Conservation (phyloP, 2,113 vertebrate genomes). For the Takifugu flavidus region DNA sequence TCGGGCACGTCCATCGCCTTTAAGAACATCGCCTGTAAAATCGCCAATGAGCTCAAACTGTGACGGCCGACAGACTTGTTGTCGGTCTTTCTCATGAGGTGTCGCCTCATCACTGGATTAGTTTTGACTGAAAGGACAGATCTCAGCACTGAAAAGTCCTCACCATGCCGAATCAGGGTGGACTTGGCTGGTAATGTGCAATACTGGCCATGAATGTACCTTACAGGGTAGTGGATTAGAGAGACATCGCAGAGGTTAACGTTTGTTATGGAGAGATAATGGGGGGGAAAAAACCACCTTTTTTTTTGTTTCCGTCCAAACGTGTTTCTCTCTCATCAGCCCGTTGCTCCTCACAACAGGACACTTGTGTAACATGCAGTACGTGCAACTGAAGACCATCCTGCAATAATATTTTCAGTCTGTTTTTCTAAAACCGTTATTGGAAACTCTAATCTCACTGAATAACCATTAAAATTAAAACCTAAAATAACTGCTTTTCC, state of each 20-base stretch:
- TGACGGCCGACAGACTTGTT: conserved; percentile 69
- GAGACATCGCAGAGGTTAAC: conserved; percentile 47
- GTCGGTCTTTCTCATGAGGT: conserved; percentile 41
- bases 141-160: conserved; percentile 59
- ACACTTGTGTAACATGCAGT: conserved; percentile 66
- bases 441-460: conserved; percentile 76
- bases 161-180: conserved; percentile 77
- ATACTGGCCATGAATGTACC: conserved; percentile 82
- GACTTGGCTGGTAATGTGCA: conserved; percentile 73
- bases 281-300: conserved; percentile 34
- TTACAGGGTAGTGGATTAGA: conserved; percentile 83
- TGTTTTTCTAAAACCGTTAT: conserved; percentile 77
- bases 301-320: conserved; percentile 34
- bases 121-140: conserved; percentile 54
- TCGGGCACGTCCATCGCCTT: conserved; percentile 96
- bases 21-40: conserved; percentile 98
- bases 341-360: conserved; percentile 48
- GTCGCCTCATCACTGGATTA: conserved; percentile 64
- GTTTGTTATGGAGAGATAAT: conserved; percentile 44
- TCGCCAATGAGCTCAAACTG: conserved; percentile 97
- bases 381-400: conserved; percentile 77
- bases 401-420: conserved; percentile 91
- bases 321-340: conserved; percentile 36
- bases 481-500: conserved; percentile 78
- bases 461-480: conserved; percentile 74